phyloP scores from a whole-genome alignment of 2,797 vertebrate genomes.

The Melanotaenia nigrans region DNA sequence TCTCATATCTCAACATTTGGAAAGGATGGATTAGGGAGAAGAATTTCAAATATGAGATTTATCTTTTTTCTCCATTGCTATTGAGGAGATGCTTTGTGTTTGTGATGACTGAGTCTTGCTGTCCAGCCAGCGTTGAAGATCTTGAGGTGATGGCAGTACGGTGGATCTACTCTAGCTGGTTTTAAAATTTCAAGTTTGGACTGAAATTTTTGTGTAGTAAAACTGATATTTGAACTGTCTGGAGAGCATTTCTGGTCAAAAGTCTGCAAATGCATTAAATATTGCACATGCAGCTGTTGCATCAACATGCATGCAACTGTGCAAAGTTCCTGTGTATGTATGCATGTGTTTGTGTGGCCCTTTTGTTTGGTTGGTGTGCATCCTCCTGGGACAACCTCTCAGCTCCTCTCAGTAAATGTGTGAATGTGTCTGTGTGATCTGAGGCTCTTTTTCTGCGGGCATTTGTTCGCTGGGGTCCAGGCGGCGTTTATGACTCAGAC shows the following conservation, averaged over 20 bases:
- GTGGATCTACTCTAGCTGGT: not conserved
- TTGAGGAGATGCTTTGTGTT: slow-evolving; percentile 53
- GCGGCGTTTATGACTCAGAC: slow-evolving; percentile 56
- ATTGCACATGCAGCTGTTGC: not conserved
- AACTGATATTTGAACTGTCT: not conserved
- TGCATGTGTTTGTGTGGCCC: slow-evolving; percentile 51
- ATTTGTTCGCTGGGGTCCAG: slow-evolving; percentile 38
- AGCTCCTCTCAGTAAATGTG: slow-evolving; percentile 67
- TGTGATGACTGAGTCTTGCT: slow-evolving; percentile 33
- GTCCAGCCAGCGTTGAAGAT: slow-evolving; percentile 10
- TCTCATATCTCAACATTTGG: slow-evolving; percentile 54
- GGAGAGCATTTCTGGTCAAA: not conserved
- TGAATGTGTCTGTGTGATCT: slow-evolving; percentile 60
- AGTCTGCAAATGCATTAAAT: not conserved
- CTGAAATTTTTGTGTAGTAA: too few species aligned
- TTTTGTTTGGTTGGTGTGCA: slow-evolving; percentile 44
- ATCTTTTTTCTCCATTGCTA: slow-evolving; percentile 19
- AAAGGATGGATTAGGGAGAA: slow-evolving; percentile 63
- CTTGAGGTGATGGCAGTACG: not conserved
- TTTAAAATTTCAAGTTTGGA: not conserved
- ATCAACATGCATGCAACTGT: not conserved
- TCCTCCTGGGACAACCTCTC: slow-evolving; percentile 64
- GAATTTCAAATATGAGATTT: slow-evolving; percentile 53
- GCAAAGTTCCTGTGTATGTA: slow-evolving; percentile 24
- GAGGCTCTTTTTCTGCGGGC: slow-evolving; percentile 40